These are phyloP conservation scores for Temnothorax unifasciatus DNA, from an alignment of 2,888 invertebrate genomes.

Conservation along the genomic window DNA sequence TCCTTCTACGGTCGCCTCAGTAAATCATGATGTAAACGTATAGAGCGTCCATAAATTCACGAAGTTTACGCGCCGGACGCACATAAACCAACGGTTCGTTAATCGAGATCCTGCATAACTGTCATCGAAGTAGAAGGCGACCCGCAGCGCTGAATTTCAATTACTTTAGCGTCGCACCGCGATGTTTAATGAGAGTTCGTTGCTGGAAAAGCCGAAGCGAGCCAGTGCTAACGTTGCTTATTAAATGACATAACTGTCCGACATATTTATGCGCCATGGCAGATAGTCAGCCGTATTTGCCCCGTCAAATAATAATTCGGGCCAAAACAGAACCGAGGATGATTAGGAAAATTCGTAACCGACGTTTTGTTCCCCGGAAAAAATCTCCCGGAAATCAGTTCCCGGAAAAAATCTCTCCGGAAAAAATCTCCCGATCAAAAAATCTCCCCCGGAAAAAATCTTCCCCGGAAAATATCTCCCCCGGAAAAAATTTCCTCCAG, in stretches of 20 bases:
- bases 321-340: not conserved
- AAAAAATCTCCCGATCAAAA: too few relatives aligned
- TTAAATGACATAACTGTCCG: slow-evolving; percentile 40
- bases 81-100: slow-evolving; percentile 59
- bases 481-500: too few relatives aligned
- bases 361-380: too few relatives aligned
- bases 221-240: slow-evolving; percentile 28
- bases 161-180: slow-evolving; percentile 54
- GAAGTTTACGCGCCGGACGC: slow-evolving; percentile 56
- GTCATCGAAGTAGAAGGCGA: slow-evolving; percentile 56
- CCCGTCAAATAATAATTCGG: slow-evolving; percentile 38
- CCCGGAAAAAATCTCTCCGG: too few relatives aligned
- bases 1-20: slow-evolving; percentile 52
- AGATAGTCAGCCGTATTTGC: slow-evolving; percentile 22
- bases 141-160: slow-evolving; percentile 58
- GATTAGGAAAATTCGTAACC: slow-evolving; percentile 16
- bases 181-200: slow-evolving; percentile 62
- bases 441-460: too few relatives aligned
- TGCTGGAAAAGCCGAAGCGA: slow-evolving; percentile 39
- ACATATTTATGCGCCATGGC: slow-evolving; percentile 30
- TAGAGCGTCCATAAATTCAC: slow-evolving; percentile 58
- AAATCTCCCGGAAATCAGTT: too few relatives aligned
- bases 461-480: too few relatives aligned
- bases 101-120: slow-evolving; percentile 55
- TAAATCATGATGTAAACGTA: slow-evolving; percentile 59